phyloP scores from a whole-genome alignment of 2,888 invertebrate species.

The Sesamia inferens region DNA sequence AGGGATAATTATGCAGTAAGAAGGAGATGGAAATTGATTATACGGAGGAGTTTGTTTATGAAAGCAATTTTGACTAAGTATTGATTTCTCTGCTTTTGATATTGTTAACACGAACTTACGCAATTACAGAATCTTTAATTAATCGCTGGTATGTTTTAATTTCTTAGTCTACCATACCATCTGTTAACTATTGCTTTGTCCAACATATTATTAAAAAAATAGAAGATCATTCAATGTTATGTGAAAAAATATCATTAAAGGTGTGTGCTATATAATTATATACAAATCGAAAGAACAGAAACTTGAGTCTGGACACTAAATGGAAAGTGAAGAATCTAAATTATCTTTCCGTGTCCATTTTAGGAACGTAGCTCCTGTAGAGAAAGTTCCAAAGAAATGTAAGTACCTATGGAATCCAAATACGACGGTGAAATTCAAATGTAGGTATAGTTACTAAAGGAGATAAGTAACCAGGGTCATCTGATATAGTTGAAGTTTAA shows the following conservation, averaged over 20 bases:
- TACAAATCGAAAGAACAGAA: background rate
- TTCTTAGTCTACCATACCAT: background rate
- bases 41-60: conserved; percentile 34
- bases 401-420: conserved; percentile 21
- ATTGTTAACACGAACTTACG: conserved; percentile 14
- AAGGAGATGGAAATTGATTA: conserved; percentile 35
- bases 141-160: background rate
- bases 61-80: conserved; percentile 21
- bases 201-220: conserved; percentile 19
- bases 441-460: too few species aligned
- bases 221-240: conserved; percentile 14
- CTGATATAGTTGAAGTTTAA: too few species aligned
- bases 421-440: conserved; percentile 20
- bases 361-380: background rate
- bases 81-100: conserved; percentile 25
- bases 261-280: background rate
- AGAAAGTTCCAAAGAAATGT: conserved; percentile 11
- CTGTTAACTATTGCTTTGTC: conserved; percentile 22
- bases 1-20: conserved; percentile 15
- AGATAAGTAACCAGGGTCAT: too few species aligned
- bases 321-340: background rate
- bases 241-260: background rate
- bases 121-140: conserved; percentile 16
- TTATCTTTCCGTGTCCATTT: background rate
- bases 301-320: background rate